Percentiles rank a stretch among this genome's conserved stretches.
Conservation (phyloP, 2,888 invertebrate species). For the Syritta pipiens region DNA sequence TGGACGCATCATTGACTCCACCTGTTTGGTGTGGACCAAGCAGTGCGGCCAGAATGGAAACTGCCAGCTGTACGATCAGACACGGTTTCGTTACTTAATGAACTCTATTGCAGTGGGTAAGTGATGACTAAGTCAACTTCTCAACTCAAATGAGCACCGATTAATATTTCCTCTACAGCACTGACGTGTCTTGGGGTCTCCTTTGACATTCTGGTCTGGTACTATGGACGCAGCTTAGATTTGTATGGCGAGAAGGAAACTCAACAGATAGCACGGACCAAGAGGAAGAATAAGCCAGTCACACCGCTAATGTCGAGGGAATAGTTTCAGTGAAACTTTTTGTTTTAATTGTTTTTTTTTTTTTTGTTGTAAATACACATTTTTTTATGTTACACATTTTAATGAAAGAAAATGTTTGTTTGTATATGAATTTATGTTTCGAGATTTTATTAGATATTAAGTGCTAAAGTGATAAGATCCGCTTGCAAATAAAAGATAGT, state of each 20-base stretch:
- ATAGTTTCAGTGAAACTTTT: conserved; percentile 64
- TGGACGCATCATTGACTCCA: conserved; percentile 84
- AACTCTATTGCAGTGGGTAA: conserved; percentile 82
- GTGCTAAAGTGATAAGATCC: conserved; percentile 10
- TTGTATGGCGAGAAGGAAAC: conserved; percentile 80
- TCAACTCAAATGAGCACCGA: background rate
- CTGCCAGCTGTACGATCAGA: conserved; percentile 85
- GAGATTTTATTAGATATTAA: conserved; percentile 47
- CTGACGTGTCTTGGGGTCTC: conserved; percentile 82
- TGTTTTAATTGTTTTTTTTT: conserved; percentile 23
- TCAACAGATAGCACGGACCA: conserved; percentile 71
- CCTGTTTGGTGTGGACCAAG: conserved; percentile 85
- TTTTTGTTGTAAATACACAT: conserved; percentile 38
- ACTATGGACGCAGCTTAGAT: conserved; percentile 82
- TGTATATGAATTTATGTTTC: conserved; percentile 29
- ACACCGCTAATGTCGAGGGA: conserved; percentile 74
- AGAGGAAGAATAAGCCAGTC: conserved; percentile 73
- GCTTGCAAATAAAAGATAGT: conserved; percentile 21
- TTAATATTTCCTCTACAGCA: conserved; percentile 76
- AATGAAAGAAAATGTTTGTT: background rate
- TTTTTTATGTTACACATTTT: conserved; percentile 1
- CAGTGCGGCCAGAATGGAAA: conserved; percentile 83
- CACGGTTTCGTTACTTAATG: conserved; percentile 81
- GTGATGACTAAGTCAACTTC: conserved; percentile 43
- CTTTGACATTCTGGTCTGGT: conserved; percentile 83